Conservation (phyloP, 2,888 invertebrate genomes). For the Thereva nobilitata region DNA sequence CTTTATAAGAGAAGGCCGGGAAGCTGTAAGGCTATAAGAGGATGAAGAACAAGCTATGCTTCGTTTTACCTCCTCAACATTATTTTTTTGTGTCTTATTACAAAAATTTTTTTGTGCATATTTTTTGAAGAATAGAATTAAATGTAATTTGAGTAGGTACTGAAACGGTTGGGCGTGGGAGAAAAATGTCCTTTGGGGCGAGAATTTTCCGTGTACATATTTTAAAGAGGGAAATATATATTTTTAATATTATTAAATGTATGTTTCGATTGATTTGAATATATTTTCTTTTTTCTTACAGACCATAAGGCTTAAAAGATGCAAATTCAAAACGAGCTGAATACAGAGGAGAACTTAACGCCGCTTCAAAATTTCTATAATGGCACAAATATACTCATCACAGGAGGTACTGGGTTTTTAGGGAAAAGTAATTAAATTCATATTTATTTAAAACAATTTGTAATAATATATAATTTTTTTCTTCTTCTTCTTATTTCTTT, state of each 20-base stretch:
- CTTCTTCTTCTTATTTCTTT: slow-evolving; percentile 25
- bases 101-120: too few species aligned
- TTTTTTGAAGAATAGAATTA: too few species aligned
- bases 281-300: not conserved
- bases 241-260: not conserved
- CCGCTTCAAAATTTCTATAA: slow-evolving; percentile 64
- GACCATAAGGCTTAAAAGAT: slow-evolving; percentile 22
- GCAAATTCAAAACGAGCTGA: slow-evolving; percentile 39
- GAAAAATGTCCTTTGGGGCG: too few species aligned
- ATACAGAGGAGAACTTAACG: slow-evolving; percentile 47
- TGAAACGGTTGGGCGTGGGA: too few species aligned
- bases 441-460: not conserved
- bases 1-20: too few species aligned
- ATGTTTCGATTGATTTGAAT: not conserved
- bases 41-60: too few species aligned
- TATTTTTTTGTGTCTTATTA: too few species aligned
- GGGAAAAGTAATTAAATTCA: slow-evolving; percentile 47
- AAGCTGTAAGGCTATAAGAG: too few species aligned
- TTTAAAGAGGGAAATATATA: too few species aligned
- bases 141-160: too few species aligned
- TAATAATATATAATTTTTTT: slow-evolving; percentile 4
- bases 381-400: slow-evolving; percentile 64
- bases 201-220: too few species aligned
- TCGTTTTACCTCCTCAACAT: too few species aligned
- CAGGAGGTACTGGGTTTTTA: slow-evolving; percentile 63